Base-by-base conservation (phyloP, 2,888 invertebrate genomes). In the Galerucella calmariensis region DNA sequence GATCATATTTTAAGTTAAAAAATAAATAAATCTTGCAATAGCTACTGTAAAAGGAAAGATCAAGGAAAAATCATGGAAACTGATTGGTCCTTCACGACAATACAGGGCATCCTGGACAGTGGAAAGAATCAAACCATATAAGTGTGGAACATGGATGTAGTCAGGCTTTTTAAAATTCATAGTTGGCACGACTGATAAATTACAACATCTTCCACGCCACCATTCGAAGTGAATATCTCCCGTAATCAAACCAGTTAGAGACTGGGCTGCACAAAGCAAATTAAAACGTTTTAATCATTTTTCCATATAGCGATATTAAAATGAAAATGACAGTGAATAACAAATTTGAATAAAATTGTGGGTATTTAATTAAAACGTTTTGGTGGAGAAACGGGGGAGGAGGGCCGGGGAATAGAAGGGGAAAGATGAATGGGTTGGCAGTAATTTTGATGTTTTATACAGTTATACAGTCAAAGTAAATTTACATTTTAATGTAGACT, bases 311-410 rank as follows among this genome's bases (percentile, higher is more conserved):
- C 69, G 61, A 69, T 69, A 75, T 75, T 62, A 75, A 75, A 75
- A 75, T 75, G 75, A 73, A 73, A 75, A 75, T 75, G 75, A 75
- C 75, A 75, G 73, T 69, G 70, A 73, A 73, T 73, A 73, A 73
- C 73, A 68, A 71, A 73, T 73, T 75, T 73, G 68, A 75, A 73
- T 73, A 75, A 75, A 75, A 73, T 75, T 73, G 73, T 46, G 70
- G 68, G 69, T 65, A 66, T 75, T 72, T 71, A 72, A 69, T 75
- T 72, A 72, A 72, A 72, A 72, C 63, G 75, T 41, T 65, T 65
- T 56, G 71, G 58, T 24, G 24, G 58, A 24, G 46, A 12, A n/a
- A n/a, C 56, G 58, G 58, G 41, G 41, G 44, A 46, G 35, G 41
- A 58, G 48, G 9, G 56, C 5, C 35, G 35, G 35, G 35, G 9